Base-by-base conservation (phyloP, 2,797 vertebrate species). In the Parambassis ranga region DNA sequence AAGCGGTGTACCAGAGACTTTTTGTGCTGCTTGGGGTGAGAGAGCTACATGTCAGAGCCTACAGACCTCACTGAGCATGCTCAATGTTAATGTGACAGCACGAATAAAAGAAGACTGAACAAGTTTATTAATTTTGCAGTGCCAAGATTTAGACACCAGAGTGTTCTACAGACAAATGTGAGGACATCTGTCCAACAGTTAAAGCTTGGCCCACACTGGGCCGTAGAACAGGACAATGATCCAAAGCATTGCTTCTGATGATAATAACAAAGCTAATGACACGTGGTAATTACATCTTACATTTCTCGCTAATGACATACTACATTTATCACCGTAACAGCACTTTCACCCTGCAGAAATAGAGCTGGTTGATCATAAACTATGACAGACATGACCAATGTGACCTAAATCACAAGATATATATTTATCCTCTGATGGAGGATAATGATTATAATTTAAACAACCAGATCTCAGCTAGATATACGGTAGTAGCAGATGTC, bases 381-480 rank as follows among this genome's bases (percentile, higher is more conserved):
- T 19, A 73, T 60, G 75, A 65, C 6, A 6, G 47, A 39, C 39
- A 37, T 1, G 52, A 58, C 60, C 18, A 3, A 20, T 3, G 19
- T 23, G 56, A 71, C 66, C 60, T 53, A 10, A 72, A 64, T 58
- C 55, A 73, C 30, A 60, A 58, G 73, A 52, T 58, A n/a, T 61
- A 37, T 57, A 75, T 66, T 68, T 36, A 72, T 79, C 52, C 23
- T 19, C 33, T 41, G 44, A 57, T 27, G 1, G 23, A 33, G 19
- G 53, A 44, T 74, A 59, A 75, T 79, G 59, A 77, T 70, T 62
- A 61, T 58, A 67, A 77, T 77, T 60, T 46, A 57, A 39, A 70
- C 5, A 39, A 49, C 47, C 63, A 42, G 26, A 70, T 52, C 37
- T 20, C 33, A 47, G 37, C 55, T 74, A 64, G 71, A 73, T 48